Evolutionary conservation across 2,113 vertebrate species (phyloP).

Genomic region (Microtus richardsoni): DNA sequence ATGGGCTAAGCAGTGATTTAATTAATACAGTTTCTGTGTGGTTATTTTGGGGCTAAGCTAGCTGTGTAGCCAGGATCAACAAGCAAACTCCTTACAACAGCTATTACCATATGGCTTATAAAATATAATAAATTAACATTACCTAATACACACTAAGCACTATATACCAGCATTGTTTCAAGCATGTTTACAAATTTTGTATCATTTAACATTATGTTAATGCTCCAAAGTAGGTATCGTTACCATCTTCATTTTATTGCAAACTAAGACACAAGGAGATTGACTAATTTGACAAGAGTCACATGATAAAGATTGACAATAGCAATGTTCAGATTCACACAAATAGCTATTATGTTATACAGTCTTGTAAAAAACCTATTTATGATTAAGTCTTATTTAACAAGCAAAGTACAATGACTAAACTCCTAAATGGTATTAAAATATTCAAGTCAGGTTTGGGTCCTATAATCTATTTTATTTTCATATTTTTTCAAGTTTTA

Average conservation of each 20-base stretch:
- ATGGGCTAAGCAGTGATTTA: no score
- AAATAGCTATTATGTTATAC: neutral
- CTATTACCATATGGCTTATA: neutral
- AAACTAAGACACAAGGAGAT: neutral
- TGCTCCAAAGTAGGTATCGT: neutral
- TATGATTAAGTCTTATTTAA: neutral
- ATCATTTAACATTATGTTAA: neutral
- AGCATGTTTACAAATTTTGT: neutral
- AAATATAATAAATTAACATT: slow-evolving; percentile 25
- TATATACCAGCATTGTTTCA: neutral
- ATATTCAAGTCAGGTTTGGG: neutral
- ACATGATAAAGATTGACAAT: neutral
- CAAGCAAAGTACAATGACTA: neutral
- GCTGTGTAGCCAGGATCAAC: no score
- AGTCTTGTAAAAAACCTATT: neutral
- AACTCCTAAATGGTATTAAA: neutral
- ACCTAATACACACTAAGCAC: neutral
- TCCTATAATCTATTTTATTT: neutral
- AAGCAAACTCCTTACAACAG: no score
- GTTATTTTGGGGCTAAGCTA: no score
- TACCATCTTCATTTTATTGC: neutral
- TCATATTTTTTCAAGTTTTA: neutral
- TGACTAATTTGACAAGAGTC: neutral
- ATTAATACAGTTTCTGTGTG: no score
- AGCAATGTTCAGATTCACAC: neutral